Evolutionary conservation across 2,113 vertebrate genomes (phyloP), one percentile per base, ranked within the genome.

Genomic region (Athene noctua): DNA sequence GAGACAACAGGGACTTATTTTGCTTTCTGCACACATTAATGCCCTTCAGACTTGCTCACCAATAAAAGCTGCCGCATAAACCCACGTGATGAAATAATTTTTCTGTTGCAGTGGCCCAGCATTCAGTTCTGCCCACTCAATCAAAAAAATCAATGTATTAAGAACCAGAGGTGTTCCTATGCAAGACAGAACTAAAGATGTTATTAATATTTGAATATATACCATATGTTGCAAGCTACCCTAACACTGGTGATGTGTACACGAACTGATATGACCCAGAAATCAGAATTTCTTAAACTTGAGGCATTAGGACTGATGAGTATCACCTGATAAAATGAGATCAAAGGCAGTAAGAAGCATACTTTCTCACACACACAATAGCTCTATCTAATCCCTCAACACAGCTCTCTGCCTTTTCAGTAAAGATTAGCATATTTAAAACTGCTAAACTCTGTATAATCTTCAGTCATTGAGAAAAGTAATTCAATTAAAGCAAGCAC

Each of bases 401-500:
- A 88, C 55, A 72, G 88, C 91, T 72, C 88, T 27, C 92, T 86
- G 80, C 78, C 84, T 97, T 96, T 96, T 96, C 90, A 95, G 71
- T 25, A 26, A 90, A 96, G 96, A 97, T 97, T 97, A 96, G 75
- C 92, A 86, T 92, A 92, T 92, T 91, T 92, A 47, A 94, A 96
- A 96, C 82, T 84, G 74, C 90, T 96, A 84, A 96, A 96, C 79
- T 94, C 86, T 77, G 73, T 91, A 79, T 96, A 96, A 96, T 95
- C 95, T 94, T 83, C 83, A 46, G 77, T 85, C 94, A 88, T 73
- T 74, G 80, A 90, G 79, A 91, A 95, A 95, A 92, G 59, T 96
- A 96, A 97, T 97, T 97, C 86, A 97, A 96, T 97, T 97, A 97
- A 75, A 20, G 86, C 58, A 44, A 93, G 94, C 9, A 1, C 40